Evolutionary conservation across 1,140 invertebrate species (phyloP).

Genomic region (Drosophila neocordata): DNA sequence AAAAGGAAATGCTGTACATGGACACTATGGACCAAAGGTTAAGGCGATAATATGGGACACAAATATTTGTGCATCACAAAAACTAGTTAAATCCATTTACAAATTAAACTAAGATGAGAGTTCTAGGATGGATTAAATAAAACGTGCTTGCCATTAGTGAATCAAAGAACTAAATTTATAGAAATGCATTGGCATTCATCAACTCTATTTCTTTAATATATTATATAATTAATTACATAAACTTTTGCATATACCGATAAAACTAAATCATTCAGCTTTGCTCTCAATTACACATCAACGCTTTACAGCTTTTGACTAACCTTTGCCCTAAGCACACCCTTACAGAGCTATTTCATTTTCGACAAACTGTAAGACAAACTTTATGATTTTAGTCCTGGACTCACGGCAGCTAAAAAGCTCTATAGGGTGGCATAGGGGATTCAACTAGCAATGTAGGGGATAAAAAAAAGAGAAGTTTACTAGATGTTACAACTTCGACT

Average conservation of each 20-base stretch:
- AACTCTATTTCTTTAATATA: neutral
- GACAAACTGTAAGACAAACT: conserved; percentile 52
- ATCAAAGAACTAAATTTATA: neutral
- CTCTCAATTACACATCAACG: conserved; percentile 59
- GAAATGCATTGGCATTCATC: neutral
- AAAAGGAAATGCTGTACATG: neutral
- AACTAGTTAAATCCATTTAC: conserved; percentile 7
- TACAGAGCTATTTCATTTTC: conserved; percentile 26
- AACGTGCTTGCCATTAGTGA: neutral
- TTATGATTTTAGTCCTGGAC: conserved; percentile 37
- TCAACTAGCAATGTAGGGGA: neutral
- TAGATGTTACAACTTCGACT: neutral
- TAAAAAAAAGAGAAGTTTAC: neutral
- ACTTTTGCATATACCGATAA: conserved; percentile 18
- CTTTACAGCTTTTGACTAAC: conserved; percentile 40
- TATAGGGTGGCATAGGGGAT: conserved; percentile 5
- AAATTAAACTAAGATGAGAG: conserved; percentile 4
- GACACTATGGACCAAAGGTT: neutral
- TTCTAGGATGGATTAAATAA: neutral
- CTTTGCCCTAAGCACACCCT: neutral
- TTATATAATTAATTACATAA: neutral
- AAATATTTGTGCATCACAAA: neutral
- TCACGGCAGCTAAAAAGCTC: too few species aligned
- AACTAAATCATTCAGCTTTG: conserved; percentile 21
- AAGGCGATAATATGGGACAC: neutral